phyloP scores from a whole-genome alignment of 2,888 invertebrate species.

The Enchytraeus crypticus region DNA sequence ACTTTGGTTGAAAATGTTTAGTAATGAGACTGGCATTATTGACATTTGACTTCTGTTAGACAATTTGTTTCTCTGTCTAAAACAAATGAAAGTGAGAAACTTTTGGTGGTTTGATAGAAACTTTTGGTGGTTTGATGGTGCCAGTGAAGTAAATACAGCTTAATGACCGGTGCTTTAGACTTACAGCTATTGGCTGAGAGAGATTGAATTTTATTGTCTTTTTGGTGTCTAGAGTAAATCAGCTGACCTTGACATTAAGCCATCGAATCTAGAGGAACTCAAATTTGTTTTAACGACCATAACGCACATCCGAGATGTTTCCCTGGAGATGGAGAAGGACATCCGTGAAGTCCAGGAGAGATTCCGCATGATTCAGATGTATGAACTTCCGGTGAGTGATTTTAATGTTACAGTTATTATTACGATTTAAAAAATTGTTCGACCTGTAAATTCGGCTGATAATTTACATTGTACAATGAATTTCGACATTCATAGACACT shows the following conservation, averaged over 20 bases:
- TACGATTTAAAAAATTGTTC: too few species aligned
- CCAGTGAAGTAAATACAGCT: background rate
- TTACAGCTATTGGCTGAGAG: background rate
- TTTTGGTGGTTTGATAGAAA: too few species aligned
- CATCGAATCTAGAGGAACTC: constrained; percentile 70
- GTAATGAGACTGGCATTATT: too few species aligned
- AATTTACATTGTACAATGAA: too few species aligned
- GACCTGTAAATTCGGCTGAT: too few species aligned
- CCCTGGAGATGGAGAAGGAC: constrained; percentile 68
- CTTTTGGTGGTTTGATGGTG: too few species aligned
- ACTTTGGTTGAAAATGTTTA: too few species aligned
- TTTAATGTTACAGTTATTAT: too few species aligned
- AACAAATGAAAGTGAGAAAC: too few species aligned
- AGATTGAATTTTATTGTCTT: background rate
- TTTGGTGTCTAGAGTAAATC: constrained; percentile 18
- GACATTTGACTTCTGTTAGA: too few species aligned
- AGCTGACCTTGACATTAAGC: constrained; percentile 64
- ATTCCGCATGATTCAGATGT: constrained; percentile 65
- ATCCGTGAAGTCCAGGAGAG: constrained; percentile 67
- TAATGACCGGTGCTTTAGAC: background rate
- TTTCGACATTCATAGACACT: background rate
- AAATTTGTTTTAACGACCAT: constrained; percentile 78
- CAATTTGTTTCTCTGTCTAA: too few species aligned
- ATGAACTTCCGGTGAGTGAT: constrained; percentile 51
- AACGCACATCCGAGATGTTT: constrained; percentile 63